Percentiles rank a stretch among this genome's conserved stretches.
phyloP scores from a whole-genome alignment of 2,113 vertebrate genomes.

The Larimichthys crocea region DNA sequence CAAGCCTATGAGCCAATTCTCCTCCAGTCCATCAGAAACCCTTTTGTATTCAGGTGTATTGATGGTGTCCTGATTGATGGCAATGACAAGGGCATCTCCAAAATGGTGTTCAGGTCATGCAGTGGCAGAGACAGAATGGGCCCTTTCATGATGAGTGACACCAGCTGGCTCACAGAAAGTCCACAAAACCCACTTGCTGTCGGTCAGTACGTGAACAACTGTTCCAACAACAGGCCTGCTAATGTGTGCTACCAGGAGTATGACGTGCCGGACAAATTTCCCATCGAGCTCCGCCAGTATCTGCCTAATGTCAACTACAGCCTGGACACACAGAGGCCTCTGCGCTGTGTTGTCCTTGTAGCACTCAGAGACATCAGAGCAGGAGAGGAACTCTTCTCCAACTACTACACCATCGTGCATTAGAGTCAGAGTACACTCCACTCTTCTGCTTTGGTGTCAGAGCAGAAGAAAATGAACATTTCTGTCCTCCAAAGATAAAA shows the following conservation, averaged over 20 bases:
- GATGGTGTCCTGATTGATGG: constrained; percentile 94
- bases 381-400: constrained; percentile 96
- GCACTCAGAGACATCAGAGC: constrained; percentile 87
- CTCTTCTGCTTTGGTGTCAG: neutral
- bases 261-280: constrained; percentile 89
- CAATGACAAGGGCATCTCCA: constrained; percentile 93
- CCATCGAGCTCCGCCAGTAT: constrained; percentile 90
- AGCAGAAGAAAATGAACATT: neutral
- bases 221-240: constrained; percentile 89
- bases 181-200: constrained; percentile 89
- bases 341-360: constrained; percentile 92
- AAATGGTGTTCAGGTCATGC: constrained; percentile 93
- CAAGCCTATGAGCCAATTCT: constrained; percentile 92
- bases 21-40: constrained; percentile 95
- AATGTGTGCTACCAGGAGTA: constrained; percentile 97
- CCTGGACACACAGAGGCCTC: constrained; percentile 79
- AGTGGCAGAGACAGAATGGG: constrained; percentile 90
- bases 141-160: constrained; percentile 88
- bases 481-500: neutral
- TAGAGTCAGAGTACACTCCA: constrained; percentile 54
- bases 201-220: constrained; percentile 97
- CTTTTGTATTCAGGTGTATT: constrained; percentile 94
- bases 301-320: constrained; percentile 93
- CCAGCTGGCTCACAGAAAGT: constrained; percentile 88
- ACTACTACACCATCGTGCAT: constrained; percentile 93